Evolutionary conservation across 64 coral and sea anemone species (phyloP).

Genomic region (Anthopleura sola): DNA sequence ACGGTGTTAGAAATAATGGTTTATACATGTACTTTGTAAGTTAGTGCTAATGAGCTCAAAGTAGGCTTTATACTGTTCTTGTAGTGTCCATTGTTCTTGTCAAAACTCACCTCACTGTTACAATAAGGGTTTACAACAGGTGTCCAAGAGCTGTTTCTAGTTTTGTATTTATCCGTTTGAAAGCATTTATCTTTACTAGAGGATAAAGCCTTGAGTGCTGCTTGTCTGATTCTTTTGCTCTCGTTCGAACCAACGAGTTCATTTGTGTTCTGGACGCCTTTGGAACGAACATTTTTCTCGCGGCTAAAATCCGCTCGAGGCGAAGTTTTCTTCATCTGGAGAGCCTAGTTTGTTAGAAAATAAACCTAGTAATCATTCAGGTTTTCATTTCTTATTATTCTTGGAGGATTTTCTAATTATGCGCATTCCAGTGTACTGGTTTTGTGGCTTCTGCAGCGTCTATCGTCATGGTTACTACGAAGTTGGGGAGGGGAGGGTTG

Average conservation of each 20-base stretch:
- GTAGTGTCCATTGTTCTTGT: conserved; percentile 27
- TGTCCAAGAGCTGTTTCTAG: conserved; percentile 55
- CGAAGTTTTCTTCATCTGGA: neutral
- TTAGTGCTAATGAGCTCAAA: neutral
- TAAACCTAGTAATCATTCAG: neutral
- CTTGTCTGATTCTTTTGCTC: neutral
- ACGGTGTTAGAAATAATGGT: neutral
- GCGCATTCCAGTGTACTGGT: neutral
- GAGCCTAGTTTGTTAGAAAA: neutral
- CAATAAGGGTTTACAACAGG: conserved; percentile 42
- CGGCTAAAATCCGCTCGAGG: neutral
- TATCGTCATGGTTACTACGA: neutral
- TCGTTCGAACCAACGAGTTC: conserved; percentile 7
- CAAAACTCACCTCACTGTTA: conserved; percentile 46
- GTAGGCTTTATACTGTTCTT: neutral
- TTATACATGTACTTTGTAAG: neutral
- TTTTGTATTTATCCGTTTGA: conserved; percentile 63
- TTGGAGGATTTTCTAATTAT: neutral
- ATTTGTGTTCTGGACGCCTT: conserved; percentile 3
- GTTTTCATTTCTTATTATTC: neutral
- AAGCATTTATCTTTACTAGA: conserved; percentile 22
- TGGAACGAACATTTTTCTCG: neutral
- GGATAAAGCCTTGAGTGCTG: neutral
- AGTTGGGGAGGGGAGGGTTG: neutral
- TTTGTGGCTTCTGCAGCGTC: neutral